Evolutionary conservation across 2,797 vertebrate species (phyloP).

Genomic region (Australoheros facetus): DNA sequence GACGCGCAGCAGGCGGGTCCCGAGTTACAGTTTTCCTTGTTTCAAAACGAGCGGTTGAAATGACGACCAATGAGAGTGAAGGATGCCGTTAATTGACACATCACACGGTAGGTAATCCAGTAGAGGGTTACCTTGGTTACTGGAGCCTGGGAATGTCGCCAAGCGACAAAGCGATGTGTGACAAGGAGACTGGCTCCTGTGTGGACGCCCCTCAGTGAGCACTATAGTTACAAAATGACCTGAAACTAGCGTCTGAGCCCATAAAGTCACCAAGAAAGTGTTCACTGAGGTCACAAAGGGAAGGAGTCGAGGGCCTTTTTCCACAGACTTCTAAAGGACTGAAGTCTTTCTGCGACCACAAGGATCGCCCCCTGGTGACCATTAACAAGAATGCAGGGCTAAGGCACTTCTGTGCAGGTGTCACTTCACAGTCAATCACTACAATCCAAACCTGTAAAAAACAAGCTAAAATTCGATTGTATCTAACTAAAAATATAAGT

Average conservation of each 20-base stretch:
- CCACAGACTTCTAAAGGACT: neutral
- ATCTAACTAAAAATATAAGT: fast-evolving
- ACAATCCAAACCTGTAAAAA: neutral
- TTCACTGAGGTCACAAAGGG: neutral
- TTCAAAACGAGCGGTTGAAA: neutral
- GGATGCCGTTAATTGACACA: neutral
- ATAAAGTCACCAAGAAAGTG: neutral
- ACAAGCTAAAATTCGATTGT: neutral
- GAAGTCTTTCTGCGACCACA: fast-evolving
- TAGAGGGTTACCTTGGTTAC: neutral
- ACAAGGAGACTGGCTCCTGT: neutral
- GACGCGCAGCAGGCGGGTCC: neutral
- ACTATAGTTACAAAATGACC: fast-evolving
- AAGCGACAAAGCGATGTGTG: neutral
- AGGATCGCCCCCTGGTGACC: neutral
- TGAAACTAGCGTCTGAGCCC: neutral
- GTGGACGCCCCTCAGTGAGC: neutral
- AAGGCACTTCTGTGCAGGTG: neutral
- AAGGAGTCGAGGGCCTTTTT: neutral
- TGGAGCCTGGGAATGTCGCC: neutral
- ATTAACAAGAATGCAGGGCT: neutral
- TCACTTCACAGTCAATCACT: neutral
- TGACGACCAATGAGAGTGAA: neutral
- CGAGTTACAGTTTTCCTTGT: neutral
- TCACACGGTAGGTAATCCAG: fast-evolving